Evolutionary conservation across 2,888 invertebrate species (phyloP).

Genomic region (Ennomos quercinarius): DNA sequence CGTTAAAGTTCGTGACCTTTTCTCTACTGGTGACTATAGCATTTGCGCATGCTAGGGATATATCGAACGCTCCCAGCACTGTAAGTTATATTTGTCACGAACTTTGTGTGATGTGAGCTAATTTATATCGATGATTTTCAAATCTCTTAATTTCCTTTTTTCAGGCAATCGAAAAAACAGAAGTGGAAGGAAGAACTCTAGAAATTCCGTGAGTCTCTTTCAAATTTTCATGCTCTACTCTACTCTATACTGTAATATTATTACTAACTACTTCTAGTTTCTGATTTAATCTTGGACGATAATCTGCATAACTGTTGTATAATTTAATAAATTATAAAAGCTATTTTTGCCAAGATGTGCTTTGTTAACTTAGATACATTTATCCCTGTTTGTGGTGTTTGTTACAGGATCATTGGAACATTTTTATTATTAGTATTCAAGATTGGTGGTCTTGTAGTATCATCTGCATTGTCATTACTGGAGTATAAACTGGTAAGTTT

Average conservation of each 20-base stretch:
- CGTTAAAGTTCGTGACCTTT: slow-evolving; percentile 18
- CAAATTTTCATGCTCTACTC: too few relatives aligned
- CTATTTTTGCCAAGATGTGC: too few relatives aligned
- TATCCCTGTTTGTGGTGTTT: not conserved
- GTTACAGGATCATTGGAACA: slow-evolving; percentile 30
- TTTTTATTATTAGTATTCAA: slow-evolving; percentile 24
- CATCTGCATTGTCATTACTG: slow-evolving; percentile 15
- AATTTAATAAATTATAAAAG: too few relatives aligned
- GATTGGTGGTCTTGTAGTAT: slow-evolving; percentile 11
- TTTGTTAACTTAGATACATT: too few relatives aligned
- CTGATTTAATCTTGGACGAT: too few relatives aligned
- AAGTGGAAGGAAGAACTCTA: slow-evolving; percentile 21
- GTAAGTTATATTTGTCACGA: slow-evolving; percentile 12
- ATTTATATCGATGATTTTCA: too few relatives aligned
- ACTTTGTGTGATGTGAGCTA: too few relatives aligned
- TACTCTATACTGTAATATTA: too few relatives aligned
- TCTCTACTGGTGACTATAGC: slow-evolving; percentile 21
- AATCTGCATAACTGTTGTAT: too few relatives aligned
- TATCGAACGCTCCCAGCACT: slow-evolving; percentile 2
- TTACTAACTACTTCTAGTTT: too few relatives aligned
- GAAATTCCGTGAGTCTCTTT: slow-evolving; percentile 30
- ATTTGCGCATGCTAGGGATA: slow-evolving; percentile 22
- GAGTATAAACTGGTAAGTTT: slow-evolving; percentile 25
- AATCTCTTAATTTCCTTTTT: slow-evolving; percentile 2
- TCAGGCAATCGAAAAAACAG: slow-evolving; percentile 17